Evolutionary conservation across 2,797 vertebrate species (phyloP), one percentile per base, ranked within the genome.

Genomic region (Danio kyathit): DNA sequence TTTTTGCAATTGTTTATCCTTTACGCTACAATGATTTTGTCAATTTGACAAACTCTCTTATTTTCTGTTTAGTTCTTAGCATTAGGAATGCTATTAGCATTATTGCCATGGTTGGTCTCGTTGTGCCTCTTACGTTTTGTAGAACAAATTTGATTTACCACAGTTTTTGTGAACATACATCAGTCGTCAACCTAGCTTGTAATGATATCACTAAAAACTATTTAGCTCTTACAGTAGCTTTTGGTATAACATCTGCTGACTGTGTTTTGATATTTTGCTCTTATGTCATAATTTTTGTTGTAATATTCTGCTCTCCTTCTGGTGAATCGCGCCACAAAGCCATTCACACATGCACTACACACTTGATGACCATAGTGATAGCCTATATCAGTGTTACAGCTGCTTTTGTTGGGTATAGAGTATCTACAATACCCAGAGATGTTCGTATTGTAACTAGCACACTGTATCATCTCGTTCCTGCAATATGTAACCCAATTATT

Each of bases 1-100:
- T 81, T 60, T 87, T 92, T 76, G 90, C 90, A 46, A 89, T 91
- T 40, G 89, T 86, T 67, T 86, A 84, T 38, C 89, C 88, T 29
- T n/a, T 90, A 21, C 57, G 38, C 70, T 89, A 89, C 51, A 76
- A 64, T 17, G 10, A 73, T 1, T 56, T 60, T 14, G 77, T 84
- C 19, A 82, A 74, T 46, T 38, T 66, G 21, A 17, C 21, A 13
- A 66, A 56, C 40, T 79, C 76, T 0, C 7, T 84, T 5, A 48
- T 79, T 44, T 71, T 84, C 8, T 54, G 5, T 3, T 19, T 14
- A 4, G 7, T 74, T 46, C 7, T 80, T n/a, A 46, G 79, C 48
- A 46, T 81, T 61, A 74, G 78, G 8, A 83, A 67, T n/a, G 48
- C 46, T 19, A 2, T 65, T n/a, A 17, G n/a, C 8, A 77, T 86